Evolutionary conservation across 2,797 vertebrate genomes (phyloP).

Genomic region (Protonibea diacanthus): DNA sequence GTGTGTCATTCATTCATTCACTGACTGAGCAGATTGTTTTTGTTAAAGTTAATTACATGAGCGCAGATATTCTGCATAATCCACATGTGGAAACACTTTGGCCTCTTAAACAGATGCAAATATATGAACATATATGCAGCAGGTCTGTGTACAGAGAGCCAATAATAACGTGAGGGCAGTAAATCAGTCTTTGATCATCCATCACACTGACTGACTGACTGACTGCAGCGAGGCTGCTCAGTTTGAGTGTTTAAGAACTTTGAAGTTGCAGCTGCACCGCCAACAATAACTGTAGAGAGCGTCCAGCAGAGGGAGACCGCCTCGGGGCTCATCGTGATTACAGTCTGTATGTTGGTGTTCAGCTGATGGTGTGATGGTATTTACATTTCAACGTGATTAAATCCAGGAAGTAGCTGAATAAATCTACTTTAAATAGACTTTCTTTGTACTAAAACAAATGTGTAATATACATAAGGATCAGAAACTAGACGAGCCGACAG

Average conservation of each 20-base stretch:
- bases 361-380: not conserved
- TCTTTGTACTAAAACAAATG: too few relatives aligned
- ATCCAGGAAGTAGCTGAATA: not conserved
- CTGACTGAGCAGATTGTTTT: constrained; percentile 1
- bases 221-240: not conserved
- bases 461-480: too few relatives aligned
- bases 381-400: not conserved
- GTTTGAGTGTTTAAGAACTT: not conserved
- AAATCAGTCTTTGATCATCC: constrained; percentile 31
- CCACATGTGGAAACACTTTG: constrained; percentile 56
- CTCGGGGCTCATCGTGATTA: not conserved
- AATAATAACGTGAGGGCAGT: constrained; percentile 15
- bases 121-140: constrained; percentile 30
- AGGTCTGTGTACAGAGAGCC: constrained; percentile 21
- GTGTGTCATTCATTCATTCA: not conserved
- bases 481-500: too few relatives aligned
- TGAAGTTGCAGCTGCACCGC: not conserved
- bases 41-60: constrained; percentile 24
- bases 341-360: not conserved
- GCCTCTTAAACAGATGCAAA: constrained; percentile 47
- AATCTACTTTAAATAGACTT: not conserved
- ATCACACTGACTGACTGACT: not conserved
- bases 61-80: not conserved
- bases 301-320: not conserved
- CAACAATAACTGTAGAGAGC: not conserved